Percentiles rank a stretch among this genome's conserved stretches.
Evolutionary conservation across 2,797 vertebrate genomes (phyloP).

Genomic region (Cossypha dichroa): DNA sequence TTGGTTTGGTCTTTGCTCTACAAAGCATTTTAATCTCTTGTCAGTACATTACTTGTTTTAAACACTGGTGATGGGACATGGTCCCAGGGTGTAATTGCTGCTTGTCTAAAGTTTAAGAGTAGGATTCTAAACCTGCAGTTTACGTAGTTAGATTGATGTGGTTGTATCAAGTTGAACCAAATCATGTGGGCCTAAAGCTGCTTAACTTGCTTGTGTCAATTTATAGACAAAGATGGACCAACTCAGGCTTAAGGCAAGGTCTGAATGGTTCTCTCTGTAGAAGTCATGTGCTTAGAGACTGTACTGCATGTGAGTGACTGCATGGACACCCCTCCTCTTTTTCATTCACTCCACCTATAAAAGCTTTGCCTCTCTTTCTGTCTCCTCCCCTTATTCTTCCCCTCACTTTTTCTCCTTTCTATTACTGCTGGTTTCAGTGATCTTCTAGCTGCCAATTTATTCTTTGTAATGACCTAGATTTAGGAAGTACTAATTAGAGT

Average conservation of each 20-base stretch:
- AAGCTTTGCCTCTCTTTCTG: background rate
- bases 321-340: background rate
- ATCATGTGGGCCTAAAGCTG: background rate
- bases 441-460: background rate
- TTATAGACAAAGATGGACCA: background rate
- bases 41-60: background rate
- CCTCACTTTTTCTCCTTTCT: background rate
- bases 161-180: background rate
- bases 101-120: background rate
- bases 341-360: background rate
- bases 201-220: background rate
- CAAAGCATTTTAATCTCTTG: background rate
- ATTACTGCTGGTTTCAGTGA: background rate
- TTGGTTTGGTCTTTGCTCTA: background rate
- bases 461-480: background rate
- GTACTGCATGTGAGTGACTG: background rate
- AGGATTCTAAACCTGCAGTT: background rate
- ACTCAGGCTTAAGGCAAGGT: background rate
- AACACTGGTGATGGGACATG: background rate
- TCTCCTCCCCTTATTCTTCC: background rate
- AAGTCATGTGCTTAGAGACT: background rate
- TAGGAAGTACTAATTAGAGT: background rate
- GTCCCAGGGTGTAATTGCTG: background rate
- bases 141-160: background rate
- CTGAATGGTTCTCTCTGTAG: background rate